Conservation (phyloP, 2,113 vertebrate species). For the Alaudala cheleensis region DNA sequence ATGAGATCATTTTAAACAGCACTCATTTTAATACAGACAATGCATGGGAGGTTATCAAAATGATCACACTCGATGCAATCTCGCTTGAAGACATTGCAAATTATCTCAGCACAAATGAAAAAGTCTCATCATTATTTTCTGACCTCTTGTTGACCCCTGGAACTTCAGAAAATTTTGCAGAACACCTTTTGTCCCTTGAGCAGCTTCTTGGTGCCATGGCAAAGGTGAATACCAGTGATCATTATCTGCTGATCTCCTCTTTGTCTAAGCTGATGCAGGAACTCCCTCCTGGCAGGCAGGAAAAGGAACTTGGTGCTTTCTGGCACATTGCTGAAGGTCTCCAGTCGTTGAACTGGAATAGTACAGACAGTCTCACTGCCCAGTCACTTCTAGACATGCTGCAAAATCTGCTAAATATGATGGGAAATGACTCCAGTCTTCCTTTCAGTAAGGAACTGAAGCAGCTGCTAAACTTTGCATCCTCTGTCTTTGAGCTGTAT, state of each 20-base stretch:
- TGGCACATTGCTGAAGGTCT: conserved; percentile 29
- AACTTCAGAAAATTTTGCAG: conserved; percentile 4
- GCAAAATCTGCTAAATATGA: neutral
- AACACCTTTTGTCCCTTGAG: conserved; percentile 5
- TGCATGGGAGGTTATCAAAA: conserved; percentile 48
- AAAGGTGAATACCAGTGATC: conserved; percentile 6
- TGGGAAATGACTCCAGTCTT: neutral
- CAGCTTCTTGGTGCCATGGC: neutral
- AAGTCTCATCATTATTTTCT: conserved; percentile 38
- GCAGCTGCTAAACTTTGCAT: neutral
- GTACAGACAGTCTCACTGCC: neutral
- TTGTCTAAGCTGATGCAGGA: neutral
- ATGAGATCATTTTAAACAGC: conserved; percentile 7
- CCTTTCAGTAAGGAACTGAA: conserved; percentile 4
- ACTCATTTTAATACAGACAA: conserved; percentile 28
- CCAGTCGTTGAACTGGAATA: neutral
- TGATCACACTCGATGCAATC: neutral
- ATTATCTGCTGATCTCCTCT: conserved; percentile 26
- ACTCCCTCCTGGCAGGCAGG: neutral
- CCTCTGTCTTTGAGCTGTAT: neutral
- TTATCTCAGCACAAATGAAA: neutral
- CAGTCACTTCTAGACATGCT: neutral
- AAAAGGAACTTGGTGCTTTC: neutral
- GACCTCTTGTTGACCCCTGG: neutral
- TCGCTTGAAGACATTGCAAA: neutral